Conservation (phyloP, 2,797 vertebrate species). For the Heteromormyrus szaboi region DNA sequence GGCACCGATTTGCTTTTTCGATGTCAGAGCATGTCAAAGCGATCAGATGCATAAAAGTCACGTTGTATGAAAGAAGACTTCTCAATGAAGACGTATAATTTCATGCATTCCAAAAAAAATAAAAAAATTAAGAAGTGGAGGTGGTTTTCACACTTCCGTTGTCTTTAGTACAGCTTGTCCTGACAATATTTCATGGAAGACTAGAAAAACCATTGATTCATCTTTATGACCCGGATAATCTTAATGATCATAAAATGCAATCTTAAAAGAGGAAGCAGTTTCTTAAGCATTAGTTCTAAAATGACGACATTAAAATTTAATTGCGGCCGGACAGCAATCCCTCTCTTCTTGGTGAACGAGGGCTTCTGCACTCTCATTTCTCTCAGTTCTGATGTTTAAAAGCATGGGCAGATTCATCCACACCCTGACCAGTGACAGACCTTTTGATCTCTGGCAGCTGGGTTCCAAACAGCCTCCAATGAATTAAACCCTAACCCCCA, state of each 20-base stretch:
- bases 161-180: background rate
- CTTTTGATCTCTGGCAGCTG: slow-evolving; percentile 5
- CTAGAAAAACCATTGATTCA: background rate
- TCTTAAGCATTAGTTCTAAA: background rate
- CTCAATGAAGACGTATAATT: background rate
- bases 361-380: background rate
- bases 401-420: background rate
- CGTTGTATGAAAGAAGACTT: background rate
- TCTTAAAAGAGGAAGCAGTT: background rate
- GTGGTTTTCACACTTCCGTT: background rate
- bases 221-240: background rate
- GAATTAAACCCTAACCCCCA: background rate
- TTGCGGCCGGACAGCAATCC: background rate
- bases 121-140: background rate
- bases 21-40: background rate
- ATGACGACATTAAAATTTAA: background rate
- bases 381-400: background rate
- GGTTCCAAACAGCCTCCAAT: background rate
- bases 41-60: background rate
- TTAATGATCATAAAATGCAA: slow-evolving; percentile 8
- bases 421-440: background rate
- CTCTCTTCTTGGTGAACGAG: background rate
- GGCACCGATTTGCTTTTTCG: background rate
- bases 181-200: background rate
- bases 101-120: background rate